Percentiles rank a stretch among this genome's conserved stretches.
Conservation (phyloP, 2,797 vertebrate genomes). For the Myiotriccus ornatus region DNA sequence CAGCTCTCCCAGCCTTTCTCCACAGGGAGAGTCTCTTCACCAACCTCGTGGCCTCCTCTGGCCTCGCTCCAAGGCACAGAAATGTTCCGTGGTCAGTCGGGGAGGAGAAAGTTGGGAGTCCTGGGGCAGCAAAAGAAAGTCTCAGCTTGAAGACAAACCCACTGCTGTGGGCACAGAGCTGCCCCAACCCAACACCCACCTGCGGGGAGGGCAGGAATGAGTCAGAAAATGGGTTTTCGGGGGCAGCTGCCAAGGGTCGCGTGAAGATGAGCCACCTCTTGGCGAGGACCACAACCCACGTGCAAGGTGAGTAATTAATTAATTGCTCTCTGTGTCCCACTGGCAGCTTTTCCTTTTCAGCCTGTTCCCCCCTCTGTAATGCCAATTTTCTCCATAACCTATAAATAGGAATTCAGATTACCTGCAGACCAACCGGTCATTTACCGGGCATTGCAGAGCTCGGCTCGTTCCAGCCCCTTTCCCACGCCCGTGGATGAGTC, state of each 20-base stretch:
- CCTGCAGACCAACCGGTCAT: neutral
- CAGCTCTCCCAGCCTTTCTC: neutral
- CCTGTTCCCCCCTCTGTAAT: neutral
- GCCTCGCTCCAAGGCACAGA: neutral
- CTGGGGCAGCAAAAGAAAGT: neutral
- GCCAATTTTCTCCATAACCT: neutral
- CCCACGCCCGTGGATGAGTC: neutral
- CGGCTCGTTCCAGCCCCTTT: neutral
- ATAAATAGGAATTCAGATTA: neutral
- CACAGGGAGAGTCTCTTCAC: accelerated
- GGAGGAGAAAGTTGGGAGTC: neutral
- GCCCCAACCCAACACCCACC: neutral
- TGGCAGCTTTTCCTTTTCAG: slow-evolving; percentile 18
- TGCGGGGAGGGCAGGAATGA: neutral
- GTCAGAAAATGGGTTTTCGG: neutral
- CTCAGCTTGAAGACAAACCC: neutral
- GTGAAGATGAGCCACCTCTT: neutral
- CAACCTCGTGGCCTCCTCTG: accelerated
- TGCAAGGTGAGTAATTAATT: neutral
- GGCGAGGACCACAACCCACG: neutral
- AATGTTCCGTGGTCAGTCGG: neutral
- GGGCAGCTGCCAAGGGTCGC: neutral
- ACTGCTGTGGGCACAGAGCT: accelerated
- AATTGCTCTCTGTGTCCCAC: neutral
- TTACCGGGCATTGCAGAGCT: neutral